phyloP scores from a whole-genome alignment of 2,113 vertebrate species.

The Perca fluviatilis region DNA sequence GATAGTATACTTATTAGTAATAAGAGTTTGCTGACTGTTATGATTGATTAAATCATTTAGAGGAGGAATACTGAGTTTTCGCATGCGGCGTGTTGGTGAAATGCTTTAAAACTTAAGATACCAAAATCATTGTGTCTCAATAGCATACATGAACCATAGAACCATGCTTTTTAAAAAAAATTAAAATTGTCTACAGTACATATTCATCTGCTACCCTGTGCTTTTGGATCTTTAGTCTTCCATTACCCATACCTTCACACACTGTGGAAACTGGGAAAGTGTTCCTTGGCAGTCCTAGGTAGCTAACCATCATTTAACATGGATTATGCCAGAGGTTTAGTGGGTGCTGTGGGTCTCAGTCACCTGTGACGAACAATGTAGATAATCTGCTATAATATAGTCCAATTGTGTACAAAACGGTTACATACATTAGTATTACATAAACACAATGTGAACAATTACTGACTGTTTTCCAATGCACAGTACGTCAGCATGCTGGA shows the following conservation, averaged over 20 bases:
- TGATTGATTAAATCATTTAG: slow-evolving; percentile 19
- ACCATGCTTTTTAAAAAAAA: neutral
- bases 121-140: neutral
- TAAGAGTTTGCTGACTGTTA: neutral
- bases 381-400: neutral
- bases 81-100: neutral
- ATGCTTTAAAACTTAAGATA: neutral
- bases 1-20: too few relatives aligned
- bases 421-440: neutral
- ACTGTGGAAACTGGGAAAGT: neutral
- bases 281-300: neutral
- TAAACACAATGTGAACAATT: neutral
- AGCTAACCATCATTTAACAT: neutral
- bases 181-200: too few relatives aligned
- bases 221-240: neutral
- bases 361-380: neutral
- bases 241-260: neutral
- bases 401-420: neutral
- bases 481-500: neutral
- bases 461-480: too few relatives aligned
- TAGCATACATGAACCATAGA: neutral
- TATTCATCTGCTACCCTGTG: too few relatives aligned
- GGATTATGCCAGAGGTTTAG: neutral
- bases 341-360: too few relatives aligned
- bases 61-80: neutral